phyloP scores from a whole-genome alignment of 35 echinoderm and acorn worm species.

The Apostichopus japonicus region DNA sequence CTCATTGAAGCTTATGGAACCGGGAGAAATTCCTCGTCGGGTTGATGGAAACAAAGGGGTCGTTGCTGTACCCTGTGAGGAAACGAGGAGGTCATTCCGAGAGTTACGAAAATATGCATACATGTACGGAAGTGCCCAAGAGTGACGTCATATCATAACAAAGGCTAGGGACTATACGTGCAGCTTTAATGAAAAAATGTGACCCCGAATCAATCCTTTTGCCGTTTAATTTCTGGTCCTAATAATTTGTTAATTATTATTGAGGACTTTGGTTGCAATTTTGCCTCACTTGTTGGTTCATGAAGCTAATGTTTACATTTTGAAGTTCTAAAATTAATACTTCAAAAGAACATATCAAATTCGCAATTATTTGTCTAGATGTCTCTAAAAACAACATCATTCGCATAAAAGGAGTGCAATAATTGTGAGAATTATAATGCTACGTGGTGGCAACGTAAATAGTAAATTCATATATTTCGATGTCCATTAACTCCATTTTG shows the following conservation, averaged over 20 bases:
- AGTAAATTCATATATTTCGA: no score
- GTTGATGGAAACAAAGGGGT: slow-evolving; percentile 45
- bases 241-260: background rate
- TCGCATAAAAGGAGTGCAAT: no score
- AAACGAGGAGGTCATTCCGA: slow-evolving; percentile 4
- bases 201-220: background rate
- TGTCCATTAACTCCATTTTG: no score
- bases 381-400: no score
- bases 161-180: background rate
- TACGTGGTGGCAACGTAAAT: no score
- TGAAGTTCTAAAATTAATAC: background rate
- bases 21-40: background rate
- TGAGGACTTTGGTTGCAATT: background rate
- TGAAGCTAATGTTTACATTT: background rate
- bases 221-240: background rate
- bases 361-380: no score
- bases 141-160: slow-evolving; percentile 62
- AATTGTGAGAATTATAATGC: no score
- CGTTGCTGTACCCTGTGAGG: slow-evolving; percentile 20
- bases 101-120: slow-evolving; percentile 28
- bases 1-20: slow-evolving; percentile 33
- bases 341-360: background rate
- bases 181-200: background rate
- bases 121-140: slow-evolving; percentile 47
- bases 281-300: background rate